These are phyloP conservation scores for Leptopilina clavipes DNA, from an alignment of 1,140 invertebrate species.

Conservation along the genomic window DNA sequence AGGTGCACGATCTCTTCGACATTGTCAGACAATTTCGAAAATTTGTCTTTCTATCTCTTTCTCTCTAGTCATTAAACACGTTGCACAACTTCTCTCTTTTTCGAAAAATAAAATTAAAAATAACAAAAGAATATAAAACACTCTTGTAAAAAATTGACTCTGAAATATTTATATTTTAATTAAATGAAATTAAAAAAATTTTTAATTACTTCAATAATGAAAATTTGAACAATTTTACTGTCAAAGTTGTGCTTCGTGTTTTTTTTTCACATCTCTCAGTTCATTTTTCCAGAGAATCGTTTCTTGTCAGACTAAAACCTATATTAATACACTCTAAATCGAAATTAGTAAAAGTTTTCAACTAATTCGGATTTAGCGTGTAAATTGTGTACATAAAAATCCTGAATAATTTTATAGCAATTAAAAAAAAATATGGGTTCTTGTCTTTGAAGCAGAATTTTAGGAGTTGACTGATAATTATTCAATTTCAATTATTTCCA, in stretches of 20 bases:
- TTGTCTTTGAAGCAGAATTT: not conserved
- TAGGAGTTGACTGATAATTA: not conserved
- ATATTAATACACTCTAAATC: not conserved
- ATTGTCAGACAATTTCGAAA: conserved; percentile 42
- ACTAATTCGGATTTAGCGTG: not conserved
- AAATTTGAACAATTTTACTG: not conserved
- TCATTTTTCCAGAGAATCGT: conserved; percentile 36
- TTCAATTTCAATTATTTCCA: too few relatives aligned
- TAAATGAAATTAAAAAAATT: not conserved
- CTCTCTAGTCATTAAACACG: conserved; percentile 35
- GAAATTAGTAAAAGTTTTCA: not conserved
- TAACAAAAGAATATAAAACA: too few relatives aligned
- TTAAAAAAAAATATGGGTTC: not conserved
- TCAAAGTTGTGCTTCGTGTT: conserved; percentile 45
- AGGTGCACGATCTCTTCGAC: conserved; percentile 53
- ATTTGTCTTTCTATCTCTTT: conserved; percentile 35
- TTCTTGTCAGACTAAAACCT: conserved; percentile 24
- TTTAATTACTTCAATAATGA: too few relatives aligned
- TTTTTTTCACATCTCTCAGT: conserved; percentile 36
- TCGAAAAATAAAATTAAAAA: not conserved
- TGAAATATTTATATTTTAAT: too few relatives aligned
- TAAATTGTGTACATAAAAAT: not conserved
- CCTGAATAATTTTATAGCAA: too few relatives aligned
- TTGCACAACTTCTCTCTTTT: conserved; percentile 34
- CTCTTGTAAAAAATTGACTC: too few relatives aligned